phyloP scores from a whole-genome alignment of 2,113 vertebrate species.

The Saccopteryx leptura region DNA sequence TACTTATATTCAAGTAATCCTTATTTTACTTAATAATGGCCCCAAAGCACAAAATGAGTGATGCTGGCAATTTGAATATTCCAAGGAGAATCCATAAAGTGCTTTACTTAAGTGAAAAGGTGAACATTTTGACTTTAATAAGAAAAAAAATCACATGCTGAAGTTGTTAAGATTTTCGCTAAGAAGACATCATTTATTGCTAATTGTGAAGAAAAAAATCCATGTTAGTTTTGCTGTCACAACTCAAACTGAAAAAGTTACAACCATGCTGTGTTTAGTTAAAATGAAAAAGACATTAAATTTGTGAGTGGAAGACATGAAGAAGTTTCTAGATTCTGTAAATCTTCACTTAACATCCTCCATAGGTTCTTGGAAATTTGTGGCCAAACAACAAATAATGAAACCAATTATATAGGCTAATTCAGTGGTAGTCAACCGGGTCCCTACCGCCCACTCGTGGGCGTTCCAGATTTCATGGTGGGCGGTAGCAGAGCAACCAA shows the following conservation, averaged over 20 bases:
- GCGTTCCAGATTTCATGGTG: too few relatives aligned
- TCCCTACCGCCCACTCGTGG: too few relatives aligned
- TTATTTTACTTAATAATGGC: neutral
- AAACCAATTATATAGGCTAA: neutral
- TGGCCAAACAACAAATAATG: neutral
- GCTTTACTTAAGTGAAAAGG: neutral
- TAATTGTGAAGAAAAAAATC: neutral
- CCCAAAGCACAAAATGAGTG: neutral
- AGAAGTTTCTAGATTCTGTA: neutral
- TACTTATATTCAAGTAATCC: neutral
- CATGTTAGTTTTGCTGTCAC: neutral
- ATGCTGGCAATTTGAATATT: neutral
- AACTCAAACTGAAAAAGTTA: neutral
- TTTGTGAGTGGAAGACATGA: neutral
- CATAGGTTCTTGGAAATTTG: neutral
- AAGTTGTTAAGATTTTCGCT: neutral
- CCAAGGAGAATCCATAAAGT: neutral
- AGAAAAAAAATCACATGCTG: neutral
- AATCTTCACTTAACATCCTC: neutral
- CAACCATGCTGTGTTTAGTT: neutral
- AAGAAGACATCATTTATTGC: neutral
- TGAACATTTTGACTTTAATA: neutral
- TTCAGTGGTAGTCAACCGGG: too few relatives aligned
- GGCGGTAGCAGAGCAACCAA: too few relatives aligned
- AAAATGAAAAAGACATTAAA: neutral